Base-by-base conservation (phyloP, 2,797 vertebrate genomes). In the Cephalopachus bancanus region DNA sequence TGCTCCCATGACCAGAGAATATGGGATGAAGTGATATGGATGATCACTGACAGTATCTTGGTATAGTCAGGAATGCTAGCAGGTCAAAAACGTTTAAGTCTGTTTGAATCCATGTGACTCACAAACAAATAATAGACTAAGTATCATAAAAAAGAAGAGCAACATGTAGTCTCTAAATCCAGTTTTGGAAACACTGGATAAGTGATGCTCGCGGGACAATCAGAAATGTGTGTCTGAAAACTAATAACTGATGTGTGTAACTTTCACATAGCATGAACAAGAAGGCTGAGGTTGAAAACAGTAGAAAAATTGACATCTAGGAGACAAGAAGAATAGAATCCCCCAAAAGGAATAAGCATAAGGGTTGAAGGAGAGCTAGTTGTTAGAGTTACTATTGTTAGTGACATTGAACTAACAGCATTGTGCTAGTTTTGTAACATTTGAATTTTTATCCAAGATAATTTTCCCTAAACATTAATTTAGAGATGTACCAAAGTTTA, bases 401-500 rank as follows among this genome's bases (percentile, higher is more conserved):
- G 11, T 78, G 55, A 10, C 11, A 60, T 88, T 74, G 49, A 86
- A 87, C 49, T 57, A 64, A 74, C 1, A 91, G 10, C 20, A 72
- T 44, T 78, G 55, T 55, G 14, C 30, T 71, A 33, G 16, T 91
- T 74, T 83, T 55, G 1, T 5, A 79, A 74, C 65, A 60, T 60
- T 62, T 65, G 11, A 65, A 72, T 33, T 83, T 93, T 74, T 64
- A 91, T 67, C 51, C 37, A 83, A 91, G 10, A 59, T 51, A 28
- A 91, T 83, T 87, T 93, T 33, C 10, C 1, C 79, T 15, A 78
- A 65, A 84, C n/a, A 93, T 67, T 67, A 74, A 83, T 55, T 88
- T 87, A 37, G 30, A 91, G 15, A 91, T 30, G 6, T 49, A 83
- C 1, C 30, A 74, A 62, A 88, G 59, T 74, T 93, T 51, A 83